These are phyloP conservation scores for Andrena haemorrhoa DNA, from an alignment of 2,888 invertebrate genomes.

Conservation along the genomic window DNA sequence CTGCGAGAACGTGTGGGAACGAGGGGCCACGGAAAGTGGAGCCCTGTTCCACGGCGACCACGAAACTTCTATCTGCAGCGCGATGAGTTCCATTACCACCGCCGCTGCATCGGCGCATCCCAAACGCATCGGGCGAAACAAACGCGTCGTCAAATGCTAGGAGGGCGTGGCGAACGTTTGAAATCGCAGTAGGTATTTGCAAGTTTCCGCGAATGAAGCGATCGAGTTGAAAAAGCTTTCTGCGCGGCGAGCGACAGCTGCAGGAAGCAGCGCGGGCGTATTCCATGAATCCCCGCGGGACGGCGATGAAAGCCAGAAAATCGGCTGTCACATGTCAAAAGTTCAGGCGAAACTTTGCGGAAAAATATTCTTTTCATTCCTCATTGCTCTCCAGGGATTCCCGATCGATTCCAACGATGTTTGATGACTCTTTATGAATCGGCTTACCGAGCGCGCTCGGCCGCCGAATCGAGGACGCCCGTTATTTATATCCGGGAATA, in stretches of 20 bases:
- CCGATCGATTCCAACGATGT: slow-evolving; percentile 9
- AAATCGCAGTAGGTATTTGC: slow-evolving; percentile 8
- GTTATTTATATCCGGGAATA: slow-evolving; percentile 28
- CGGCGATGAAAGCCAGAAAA: slow-evolving; percentile 7
- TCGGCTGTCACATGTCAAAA: neutral
- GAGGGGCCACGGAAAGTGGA: neutral
- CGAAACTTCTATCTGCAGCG: slow-evolving; percentile 8
- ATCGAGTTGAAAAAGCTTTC: slow-evolving; percentile 19
- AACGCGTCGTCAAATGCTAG: neutral
- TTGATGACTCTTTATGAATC: slow-evolving; percentile 21
- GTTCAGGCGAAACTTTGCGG: slow-evolving; percentile 1
- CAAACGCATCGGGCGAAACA: neutral
- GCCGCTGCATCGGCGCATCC: neutral
- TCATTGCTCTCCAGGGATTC: slow-evolving; percentile 6
- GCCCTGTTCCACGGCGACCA: neutral
- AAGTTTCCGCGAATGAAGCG: slow-evolving; percentile 21
- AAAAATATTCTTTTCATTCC: slow-evolving; percentile 7
- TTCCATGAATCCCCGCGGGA: slow-evolving; percentile 28
- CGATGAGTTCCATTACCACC: slow-evolving; percentile 7
- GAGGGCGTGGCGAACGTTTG: neutral
- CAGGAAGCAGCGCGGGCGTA: slow-evolving; percentile 27
- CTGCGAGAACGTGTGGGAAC: neutral
- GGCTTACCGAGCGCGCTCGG: neutral
- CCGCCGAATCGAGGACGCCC: neutral
- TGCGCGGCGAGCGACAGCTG: slow-evolving; percentile 6